phyloP scores from a whole-genome alignment of 2,113 vertebrate species.

The Misgurnus mizolepis region DNA sequence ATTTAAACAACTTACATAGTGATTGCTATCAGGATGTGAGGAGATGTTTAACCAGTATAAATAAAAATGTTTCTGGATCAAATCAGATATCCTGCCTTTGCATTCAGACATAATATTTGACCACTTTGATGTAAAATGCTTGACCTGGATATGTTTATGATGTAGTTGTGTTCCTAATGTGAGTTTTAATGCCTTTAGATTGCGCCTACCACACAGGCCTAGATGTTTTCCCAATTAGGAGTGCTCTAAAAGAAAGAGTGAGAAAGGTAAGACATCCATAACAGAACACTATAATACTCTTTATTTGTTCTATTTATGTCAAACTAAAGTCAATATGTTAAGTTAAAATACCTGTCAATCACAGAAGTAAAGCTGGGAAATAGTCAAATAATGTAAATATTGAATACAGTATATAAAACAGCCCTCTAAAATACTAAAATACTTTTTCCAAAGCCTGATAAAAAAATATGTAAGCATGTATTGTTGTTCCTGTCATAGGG shows the following conservation, averaged over 20 bases:
- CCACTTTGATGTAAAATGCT: constrained; percentile 2
- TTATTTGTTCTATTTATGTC: background rate
- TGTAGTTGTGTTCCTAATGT: background rate
- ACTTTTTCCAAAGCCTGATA: constrained; percentile 4
- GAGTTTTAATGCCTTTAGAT: constrained; percentile 9
- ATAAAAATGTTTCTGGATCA: too few relatives aligned
- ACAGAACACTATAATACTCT: background rate
- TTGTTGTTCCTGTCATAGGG: constrained; percentile 12
- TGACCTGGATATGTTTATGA: constrained; percentile 4
- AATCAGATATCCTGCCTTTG: background rate
- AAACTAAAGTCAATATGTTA: background rate
- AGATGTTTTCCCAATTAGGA: background rate
- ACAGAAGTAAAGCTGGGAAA: background rate
- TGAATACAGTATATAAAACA: background rate
- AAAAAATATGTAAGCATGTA: background rate
- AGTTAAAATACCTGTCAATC: background rate
- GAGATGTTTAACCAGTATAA: too few relatives aligned
- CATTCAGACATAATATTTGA: constrained; percentile 12
- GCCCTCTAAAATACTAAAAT: background rate
- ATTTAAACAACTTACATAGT: too few relatives aligned
- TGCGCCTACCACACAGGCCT: constrained; percentile 4
- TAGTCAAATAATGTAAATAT: background rate
- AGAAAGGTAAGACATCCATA: constrained; percentile 6
- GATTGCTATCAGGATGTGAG: too few relatives aligned
- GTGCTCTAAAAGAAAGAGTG: constrained; percentile 2